A percentile compares a stretch with the other conserved stretches of the same genome.
These are phyloP conservation scores for Antigone vipio DNA, from an alignment of 2,113 vertebrate species.

Conservation along the genomic window DNA sequence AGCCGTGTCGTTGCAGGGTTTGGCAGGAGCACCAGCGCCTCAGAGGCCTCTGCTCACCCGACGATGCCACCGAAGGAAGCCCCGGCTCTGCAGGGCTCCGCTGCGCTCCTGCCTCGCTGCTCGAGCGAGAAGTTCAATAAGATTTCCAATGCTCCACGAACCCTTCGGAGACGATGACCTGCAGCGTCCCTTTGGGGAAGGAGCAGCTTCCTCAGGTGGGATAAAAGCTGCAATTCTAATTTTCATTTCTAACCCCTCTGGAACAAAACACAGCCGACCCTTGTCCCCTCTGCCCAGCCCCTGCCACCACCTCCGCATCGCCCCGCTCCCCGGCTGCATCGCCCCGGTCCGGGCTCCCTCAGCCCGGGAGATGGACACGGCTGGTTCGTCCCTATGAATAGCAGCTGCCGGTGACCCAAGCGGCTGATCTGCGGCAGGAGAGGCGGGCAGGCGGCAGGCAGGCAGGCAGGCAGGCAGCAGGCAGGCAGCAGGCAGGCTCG, in stretches of 20 bases:
- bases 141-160: rapidly evolving
- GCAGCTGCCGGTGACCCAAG: neutral
- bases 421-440: neutral
- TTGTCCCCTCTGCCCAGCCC: neutral
- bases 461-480: neutral
- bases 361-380: neutral
- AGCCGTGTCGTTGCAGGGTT: rapidly evolving
- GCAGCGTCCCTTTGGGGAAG: neutral
- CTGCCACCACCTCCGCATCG: neutral
- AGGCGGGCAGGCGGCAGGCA: neutral
- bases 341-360: rapidly evolving
- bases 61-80: rapidly evolving
- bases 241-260: rapidly evolving
- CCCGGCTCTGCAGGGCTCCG: neutral
- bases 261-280: neutral
- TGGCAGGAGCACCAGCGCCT: neutral
- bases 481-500: neutral
- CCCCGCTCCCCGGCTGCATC: neutral
- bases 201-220: neutral
- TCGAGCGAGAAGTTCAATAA: rapidly evolving
- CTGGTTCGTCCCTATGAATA: neutral
- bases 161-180: rapidly evolving
- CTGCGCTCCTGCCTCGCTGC: neutral
- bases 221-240: neutral
- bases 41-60: neutral